Conservation (phyloP, 1,140 invertebrate species). For the Sesamia nonagrioides region DNA sequence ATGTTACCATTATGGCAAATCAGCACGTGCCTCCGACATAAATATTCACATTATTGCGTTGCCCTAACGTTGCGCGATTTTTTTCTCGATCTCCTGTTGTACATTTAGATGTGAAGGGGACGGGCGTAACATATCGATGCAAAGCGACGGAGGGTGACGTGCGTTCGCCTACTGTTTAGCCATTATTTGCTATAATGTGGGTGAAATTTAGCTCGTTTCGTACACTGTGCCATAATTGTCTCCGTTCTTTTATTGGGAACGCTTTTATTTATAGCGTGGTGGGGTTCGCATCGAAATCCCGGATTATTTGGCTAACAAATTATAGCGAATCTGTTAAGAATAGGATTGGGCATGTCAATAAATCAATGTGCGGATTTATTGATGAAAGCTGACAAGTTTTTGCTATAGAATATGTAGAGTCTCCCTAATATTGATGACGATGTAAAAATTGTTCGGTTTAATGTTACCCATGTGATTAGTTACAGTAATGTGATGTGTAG, state of each 20-base stretch:
- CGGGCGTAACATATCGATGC: constrained; percentile 81
- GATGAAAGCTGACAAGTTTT: constrained; percentile 78
- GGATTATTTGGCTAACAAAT: constrained; percentile 87
- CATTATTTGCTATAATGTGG: constrained; percentile 85
- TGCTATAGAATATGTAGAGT: constrained; percentile 59
- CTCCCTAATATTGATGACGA: constrained; percentile 45
- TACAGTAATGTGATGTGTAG: constrained; percentile 29
- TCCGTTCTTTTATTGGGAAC: constrained; percentile 79
- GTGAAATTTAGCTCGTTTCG: constrained; percentile 83
- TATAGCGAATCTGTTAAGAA: constrained; percentile 84
- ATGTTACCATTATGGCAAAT: constrained; percentile 79
- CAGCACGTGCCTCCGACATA: constrained; percentile 83
- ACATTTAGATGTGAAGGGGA: constrained; percentile 83
- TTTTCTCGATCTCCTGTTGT: constrained; percentile 78
- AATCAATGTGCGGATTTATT: constrained; percentile 81
- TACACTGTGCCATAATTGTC: constrained; percentile 76
- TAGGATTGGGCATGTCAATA: constrained; percentile 82
- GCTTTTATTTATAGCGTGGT: constrained; percentile 80
- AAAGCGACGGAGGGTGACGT: constrained; percentile 71
- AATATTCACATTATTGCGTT: constrained; percentile 85
- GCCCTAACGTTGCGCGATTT: constrained; percentile 71
- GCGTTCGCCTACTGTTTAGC: constrained; percentile 80
- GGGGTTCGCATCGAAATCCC: constrained; percentile 80
- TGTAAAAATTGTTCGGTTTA: constrained; percentile 40
- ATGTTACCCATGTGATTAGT: constrained; percentile 15